These are phyloP conservation scores for Rhinolophus sinicus DNA, from an alignment of 2,113 vertebrate genomes.

Conservation along the genomic window DNA sequence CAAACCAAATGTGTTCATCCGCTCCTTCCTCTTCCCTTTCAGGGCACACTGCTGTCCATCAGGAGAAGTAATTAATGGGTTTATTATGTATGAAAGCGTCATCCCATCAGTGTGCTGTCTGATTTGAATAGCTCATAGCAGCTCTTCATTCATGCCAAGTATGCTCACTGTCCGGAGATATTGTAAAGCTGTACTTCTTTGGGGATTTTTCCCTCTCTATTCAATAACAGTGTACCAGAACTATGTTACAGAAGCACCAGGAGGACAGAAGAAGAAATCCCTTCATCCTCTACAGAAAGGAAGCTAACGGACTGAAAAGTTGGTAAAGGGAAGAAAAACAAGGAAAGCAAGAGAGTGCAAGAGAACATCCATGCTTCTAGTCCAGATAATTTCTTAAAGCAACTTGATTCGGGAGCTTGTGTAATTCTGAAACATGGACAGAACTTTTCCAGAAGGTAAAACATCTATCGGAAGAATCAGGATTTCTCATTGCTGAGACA, in stretches of 20 bases:
- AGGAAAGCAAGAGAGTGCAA: slow-evolving; percentile 4
- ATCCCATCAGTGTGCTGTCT: slow-evolving; percentile 85
- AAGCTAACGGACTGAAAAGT: slow-evolving; percentile 81
- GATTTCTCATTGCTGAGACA: slow-evolving; percentile 75
- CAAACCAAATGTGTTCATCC: slow-evolving; percentile 79
- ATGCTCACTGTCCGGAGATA: slow-evolving; percentile 90
- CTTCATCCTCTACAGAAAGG: slow-evolving; percentile 73
- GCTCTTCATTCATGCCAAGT: slow-evolving; percentile 86
- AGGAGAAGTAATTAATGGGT: slow-evolving; percentile 87
- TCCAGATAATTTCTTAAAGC: slow-evolving; percentile 21
- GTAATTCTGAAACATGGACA: slow-evolving; percentile 51
- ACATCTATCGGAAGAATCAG: slow-evolving; percentile 69
- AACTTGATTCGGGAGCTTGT: not conserved
- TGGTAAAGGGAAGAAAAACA: slow-evolving; percentile 66
- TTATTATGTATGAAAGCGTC: slow-evolving; percentile 85
- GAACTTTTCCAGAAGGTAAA: slow-evolving; percentile 81
- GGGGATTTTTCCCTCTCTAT: slow-evolving; percentile 87
- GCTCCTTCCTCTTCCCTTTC: slow-evolving; percentile 78
- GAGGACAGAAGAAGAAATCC: slow-evolving; percentile 76
- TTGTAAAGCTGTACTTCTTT: slow-evolving; percentile 90
- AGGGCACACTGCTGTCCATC: slow-evolving; percentile 84
- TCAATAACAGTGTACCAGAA: slow-evolving; percentile 87
- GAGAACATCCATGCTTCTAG: slow-evolving; percentile 18
- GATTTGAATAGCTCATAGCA: slow-evolving; percentile 86
- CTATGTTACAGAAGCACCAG: slow-evolving; percentile 85